Conservation (phyloP, 2,797 vertebrate genomes). For the Odontamblyopus lacepedii region DNA sequence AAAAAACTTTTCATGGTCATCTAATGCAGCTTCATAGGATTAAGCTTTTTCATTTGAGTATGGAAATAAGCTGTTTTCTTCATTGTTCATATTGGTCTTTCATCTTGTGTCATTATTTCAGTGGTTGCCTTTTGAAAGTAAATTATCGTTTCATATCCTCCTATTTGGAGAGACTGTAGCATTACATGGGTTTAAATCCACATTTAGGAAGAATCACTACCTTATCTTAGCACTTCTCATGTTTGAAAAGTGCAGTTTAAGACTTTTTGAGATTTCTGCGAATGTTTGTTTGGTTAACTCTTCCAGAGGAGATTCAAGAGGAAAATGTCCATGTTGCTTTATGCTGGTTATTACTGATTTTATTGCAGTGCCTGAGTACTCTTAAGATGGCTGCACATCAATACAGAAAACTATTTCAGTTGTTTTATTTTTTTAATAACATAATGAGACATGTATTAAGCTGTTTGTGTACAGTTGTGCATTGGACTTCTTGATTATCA, state of each 20-base stretch:
- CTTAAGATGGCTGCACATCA: constrained; percentile 30
- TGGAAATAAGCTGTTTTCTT: constrained; percentile 36
- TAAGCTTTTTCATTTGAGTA: constrained; percentile 60
- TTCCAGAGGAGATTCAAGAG: constrained; percentile 14
- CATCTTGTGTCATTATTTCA: constrained; percentile 61
- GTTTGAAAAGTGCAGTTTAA: constrained; percentile 45
- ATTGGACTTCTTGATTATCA: constrained; percentile 52
- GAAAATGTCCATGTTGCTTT: constrained; percentile 20
- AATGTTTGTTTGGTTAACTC: constrained; percentile 24
- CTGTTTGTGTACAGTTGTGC: constrained; percentile 67
- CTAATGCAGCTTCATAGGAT: constrained; percentile 58
- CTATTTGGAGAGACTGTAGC: constrained; percentile 45
- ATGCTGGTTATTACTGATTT: constrained; percentile 33
- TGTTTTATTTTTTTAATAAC: constrained; percentile 23
- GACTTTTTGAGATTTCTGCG: constrained; percentile 43
- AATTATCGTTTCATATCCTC: constrained; percentile 27
- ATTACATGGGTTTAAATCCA: constrained; percentile 44
- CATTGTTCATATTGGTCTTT: constrained; percentile 37
- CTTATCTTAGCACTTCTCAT: constrained; percentile 12
- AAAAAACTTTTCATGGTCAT: constrained; percentile 28
- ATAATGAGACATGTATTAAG: constrained; percentile 42
- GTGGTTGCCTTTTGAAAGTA: constrained; percentile 63
- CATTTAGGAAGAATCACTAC: constrained; percentile 20
- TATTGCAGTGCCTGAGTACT: constrained; percentile 46
- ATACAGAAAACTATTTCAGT: constrained; percentile 16